A percentile compares a stretch with the other conserved stretches of the same genome.
Conservation (phyloP, 2,113 vertebrate species). For the Stegastes partitus region DNA sequence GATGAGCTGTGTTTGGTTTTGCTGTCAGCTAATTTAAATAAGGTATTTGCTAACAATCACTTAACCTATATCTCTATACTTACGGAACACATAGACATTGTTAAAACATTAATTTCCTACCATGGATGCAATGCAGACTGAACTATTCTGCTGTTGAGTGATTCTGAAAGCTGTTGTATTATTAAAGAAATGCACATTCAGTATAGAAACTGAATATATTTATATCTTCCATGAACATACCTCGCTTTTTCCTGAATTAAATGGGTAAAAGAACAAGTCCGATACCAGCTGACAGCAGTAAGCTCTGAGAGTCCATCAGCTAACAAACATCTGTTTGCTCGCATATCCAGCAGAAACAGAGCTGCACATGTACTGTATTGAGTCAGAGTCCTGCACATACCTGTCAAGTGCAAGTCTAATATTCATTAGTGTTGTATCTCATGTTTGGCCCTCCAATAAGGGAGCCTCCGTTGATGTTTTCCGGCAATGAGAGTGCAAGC, state of each 20-base stretch:
- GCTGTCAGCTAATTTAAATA: background rate
- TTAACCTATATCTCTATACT: background rate
- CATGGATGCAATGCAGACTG: background rate
- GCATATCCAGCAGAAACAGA: conserved; percentile 15
- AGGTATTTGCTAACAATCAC: background rate
- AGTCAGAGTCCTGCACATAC: conserved; percentile 22
- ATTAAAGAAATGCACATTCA: background rate
- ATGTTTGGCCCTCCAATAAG: conserved; percentile 3
- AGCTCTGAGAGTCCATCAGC: background rate
- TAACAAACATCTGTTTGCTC: conserved; percentile 23
- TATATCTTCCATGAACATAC: no score
- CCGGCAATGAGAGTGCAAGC: conserved; percentile 65
- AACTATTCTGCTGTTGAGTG: no score
- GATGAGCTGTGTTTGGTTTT: no score
- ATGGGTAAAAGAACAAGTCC: no score
- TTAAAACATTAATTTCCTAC: background rate
- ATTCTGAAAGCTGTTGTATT: no score
- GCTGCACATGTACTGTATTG: background rate
- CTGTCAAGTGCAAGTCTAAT: conserved; percentile 34
- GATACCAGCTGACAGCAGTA: background rate
- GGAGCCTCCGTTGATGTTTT: conserved; percentile 58
- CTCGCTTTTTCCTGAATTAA: no score
- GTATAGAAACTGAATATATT: background rate
- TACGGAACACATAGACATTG: background rate
- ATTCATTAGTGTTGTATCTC: conserved; percentile 25